Conservation (phyloP, 1,140 invertebrate species). For the Drosophila parvula region DNA sequence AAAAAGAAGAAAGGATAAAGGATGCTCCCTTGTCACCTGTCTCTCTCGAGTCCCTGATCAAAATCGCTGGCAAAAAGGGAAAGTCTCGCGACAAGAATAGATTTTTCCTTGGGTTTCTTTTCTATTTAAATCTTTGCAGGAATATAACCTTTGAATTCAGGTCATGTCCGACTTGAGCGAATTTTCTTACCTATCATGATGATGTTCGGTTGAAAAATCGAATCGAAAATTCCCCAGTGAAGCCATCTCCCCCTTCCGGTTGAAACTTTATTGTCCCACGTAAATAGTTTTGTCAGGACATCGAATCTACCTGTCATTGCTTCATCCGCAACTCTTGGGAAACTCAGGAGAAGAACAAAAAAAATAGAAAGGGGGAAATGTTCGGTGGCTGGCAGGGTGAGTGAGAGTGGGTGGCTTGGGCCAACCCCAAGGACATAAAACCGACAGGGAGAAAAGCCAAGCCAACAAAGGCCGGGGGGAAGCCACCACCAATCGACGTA, state of each 20-base stretch:
- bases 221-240: slow-evolving; percentile 4
- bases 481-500: slow-evolving; percentile 56
- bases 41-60: too few species aligned
- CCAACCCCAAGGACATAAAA: slow-evolving; percentile 2
- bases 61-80: not conserved
- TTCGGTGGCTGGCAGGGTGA: too few species aligned
- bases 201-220: not conserved
- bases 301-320: slow-evolving; percentile 53
- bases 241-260: not conserved
- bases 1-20: not conserved
- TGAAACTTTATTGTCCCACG: slow-evolving; percentile 19
- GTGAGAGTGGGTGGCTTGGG: slow-evolving; percentile 1
- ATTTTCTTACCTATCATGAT: slow-evolving; percentile 1
- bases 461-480: not conserved
- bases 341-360: not conserved
- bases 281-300: slow-evolving; percentile 46
- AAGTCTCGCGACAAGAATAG: not conserved
- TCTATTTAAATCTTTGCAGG: not conserved
- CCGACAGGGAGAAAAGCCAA: not conserved
- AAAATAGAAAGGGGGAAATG: not conserved
- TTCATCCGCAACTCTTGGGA: not conserved
- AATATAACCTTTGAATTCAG: not conserved
- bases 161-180: slow-evolving; percentile 12
- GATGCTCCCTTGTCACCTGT: slow-evolving; percentile 22
- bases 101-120: not conserved